Conservation (phyloP, 2,797 vertebrate genomes). For the Neopelma chrysocephalum region DNA sequence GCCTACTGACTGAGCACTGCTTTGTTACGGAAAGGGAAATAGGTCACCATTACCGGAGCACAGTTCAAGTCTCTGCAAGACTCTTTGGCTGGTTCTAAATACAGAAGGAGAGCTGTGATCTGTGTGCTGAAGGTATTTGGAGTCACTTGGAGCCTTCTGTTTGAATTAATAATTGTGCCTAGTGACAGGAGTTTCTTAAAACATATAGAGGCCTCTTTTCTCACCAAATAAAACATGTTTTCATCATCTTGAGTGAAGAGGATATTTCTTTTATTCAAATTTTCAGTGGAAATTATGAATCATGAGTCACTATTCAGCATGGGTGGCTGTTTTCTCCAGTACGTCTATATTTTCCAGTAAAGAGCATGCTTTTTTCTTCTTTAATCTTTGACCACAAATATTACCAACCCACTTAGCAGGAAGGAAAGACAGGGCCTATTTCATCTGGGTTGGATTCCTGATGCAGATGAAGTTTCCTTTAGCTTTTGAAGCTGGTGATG, state of each 20-base stretch:
- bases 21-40: not conserved
- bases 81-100: not conserved
- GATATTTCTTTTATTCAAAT: not conserved
- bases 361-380: not conserved
- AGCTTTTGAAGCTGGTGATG: slow-evolving; percentile 15
- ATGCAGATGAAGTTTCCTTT: not conserved
- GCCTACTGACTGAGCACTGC: not conserved
- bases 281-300: slow-evolving; percentile 38
- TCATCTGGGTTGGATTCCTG: not conserved
- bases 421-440: not conserved
- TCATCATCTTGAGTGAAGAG: not conserved
- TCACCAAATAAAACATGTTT: not conserved
- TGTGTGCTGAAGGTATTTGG: not conserved
- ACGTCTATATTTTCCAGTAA: not conserved
- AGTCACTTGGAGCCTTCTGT: not conserved
- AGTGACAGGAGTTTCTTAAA: not conserved
- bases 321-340: not conserved
- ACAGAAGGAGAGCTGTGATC: not conserved
- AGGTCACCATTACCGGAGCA: not conserved
- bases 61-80: not conserved
- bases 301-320: not conserved
- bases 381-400: not conserved
- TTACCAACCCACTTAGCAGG: not conserved
- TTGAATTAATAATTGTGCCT: not conserved
- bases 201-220: not conserved